Conservation (phyloP, 2,797 vertebrate genomes). For the Enteromius anoplus region DNA sequence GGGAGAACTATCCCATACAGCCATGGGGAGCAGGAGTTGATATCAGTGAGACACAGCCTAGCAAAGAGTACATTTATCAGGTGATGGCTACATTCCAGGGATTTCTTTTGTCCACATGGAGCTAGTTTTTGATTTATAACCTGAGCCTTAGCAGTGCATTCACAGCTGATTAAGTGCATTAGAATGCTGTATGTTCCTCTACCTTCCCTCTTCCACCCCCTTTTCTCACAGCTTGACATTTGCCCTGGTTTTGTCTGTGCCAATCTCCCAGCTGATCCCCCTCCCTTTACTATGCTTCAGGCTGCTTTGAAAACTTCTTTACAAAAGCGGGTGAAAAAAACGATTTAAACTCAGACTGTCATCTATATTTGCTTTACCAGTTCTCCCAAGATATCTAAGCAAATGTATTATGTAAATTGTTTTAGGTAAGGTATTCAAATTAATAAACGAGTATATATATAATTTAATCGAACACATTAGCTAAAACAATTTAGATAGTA, state of each 20-base stretch:
- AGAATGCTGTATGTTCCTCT: constrained; percentile 15
- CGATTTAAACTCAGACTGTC: constrained; percentile 1
- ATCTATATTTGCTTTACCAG: constrained; percentile 2
- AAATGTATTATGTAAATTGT: neutral
- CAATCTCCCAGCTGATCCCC: constrained; percentile 10
- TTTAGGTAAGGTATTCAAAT: neutral
- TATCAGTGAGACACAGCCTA: neutral
- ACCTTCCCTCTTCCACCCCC: neutral
- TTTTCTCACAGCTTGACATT: constrained; percentile 23
- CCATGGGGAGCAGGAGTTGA: neutral
- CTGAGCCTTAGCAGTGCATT: constrained; percentile 13
- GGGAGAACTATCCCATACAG: neutral
- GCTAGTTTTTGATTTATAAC: constrained; percentile 17
- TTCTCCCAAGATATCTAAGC: neutral
- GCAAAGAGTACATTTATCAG: neutral
- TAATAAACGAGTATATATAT: no score
- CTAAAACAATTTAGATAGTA: no score
- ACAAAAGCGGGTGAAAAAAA: constrained; percentile 8
- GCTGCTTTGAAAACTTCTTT: constrained; percentile 29
- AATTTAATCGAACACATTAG: no score
- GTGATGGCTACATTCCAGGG: neutral
- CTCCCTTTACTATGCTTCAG: neutral
- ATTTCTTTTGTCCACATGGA: neutral
- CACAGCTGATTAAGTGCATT: neutral
- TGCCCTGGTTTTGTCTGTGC: neutral